Base-by-base conservation (phyloP, 1,140 invertebrate genomes). In the Aphidius ervi region DNA sequence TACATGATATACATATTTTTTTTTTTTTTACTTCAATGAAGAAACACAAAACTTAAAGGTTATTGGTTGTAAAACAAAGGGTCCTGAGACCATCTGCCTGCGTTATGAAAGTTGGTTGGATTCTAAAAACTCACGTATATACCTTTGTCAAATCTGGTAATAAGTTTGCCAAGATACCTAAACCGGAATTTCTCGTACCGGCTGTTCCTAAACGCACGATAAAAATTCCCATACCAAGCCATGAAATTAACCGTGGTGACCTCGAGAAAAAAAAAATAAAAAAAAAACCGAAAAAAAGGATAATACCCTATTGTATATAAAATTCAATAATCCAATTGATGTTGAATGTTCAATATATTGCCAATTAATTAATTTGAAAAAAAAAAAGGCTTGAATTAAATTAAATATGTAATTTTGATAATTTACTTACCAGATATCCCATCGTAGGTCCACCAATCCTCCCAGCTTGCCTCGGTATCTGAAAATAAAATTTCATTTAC, bases 371-470 rank as follows among this genome's bases (percentile, higher is more conserved):
- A 31, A 31, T 31, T 31, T 3, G 3, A 23, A 23, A 23, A 31
- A 31, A 31, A 31, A 31, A 31, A 31, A 31, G 4, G 0, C 23
- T 31, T 31, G 1, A 31, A 31, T 31, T 31, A 31, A 31, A 31
- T 31, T 31, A 31, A 31, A 31, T 31, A 31, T 31, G 4, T 3
- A 31, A 31, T 31, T 31, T 31, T 31, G 49, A 57, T 61, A 10
- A 45, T 47, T 40, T 59, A 61, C 71, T 81, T 70, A 86, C 85
- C 85, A 68, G 85, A 86, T 72, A 87, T 86, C 37, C 85, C 85
- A 64, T 87, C 85, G 71, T 86, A 86, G 4, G 85, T 87, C 85
- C 85, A 87, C 85, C 85, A 87, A 66, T 86, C 83, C 63, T 86
- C 85, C 85, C 85, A 87, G 66, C 81, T 84, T 47, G 81, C 83